Conservation (phyloP, 2,113 vertebrate genomes). For the Perca fluviatilis region DNA sequence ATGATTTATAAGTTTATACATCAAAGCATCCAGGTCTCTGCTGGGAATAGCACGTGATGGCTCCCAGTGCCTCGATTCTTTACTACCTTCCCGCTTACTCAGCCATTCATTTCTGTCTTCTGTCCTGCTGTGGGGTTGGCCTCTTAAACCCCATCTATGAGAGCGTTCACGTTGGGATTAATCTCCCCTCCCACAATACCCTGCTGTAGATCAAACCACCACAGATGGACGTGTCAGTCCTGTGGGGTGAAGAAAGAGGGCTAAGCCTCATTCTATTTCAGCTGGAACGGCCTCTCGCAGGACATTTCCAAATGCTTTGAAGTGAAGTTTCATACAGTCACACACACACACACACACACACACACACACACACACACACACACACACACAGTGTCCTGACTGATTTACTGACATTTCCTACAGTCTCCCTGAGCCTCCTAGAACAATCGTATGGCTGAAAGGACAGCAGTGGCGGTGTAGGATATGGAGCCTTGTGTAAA, state of each 20-base stretch:
- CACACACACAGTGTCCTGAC: background rate
- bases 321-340: constrained; percentile 15
- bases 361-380: constrained; percentile 13
- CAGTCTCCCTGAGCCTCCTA: background rate
- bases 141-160: constrained; percentile 6
- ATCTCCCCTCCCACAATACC: constrained; percentile 6
- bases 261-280: constrained; percentile 7
- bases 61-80: background rate
- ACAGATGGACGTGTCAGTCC: constrained; percentile 19
- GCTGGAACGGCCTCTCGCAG: constrained; percentile 2
- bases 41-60: background rate
- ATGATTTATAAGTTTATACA: background rate
- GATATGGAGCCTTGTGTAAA: constrained; percentile 10
- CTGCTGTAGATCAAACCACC: constrained; percentile 39
- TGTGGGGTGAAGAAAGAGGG: background rate
- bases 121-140: constrained; percentile 8
- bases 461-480: constrained; percentile 11
- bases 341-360: constrained; percentile 12
- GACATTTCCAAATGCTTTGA: constrained; percentile 34
- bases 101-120: background rate
- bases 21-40: background rate
- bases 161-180: background rate
- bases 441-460: constrained; percentile 9
- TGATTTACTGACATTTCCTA: constrained; percentile 54
- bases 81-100: background rate